Evolutionary conservation across 2,113 vertebrate species (phyloP).

Genomic region (Triplophysa rosa): DNA sequence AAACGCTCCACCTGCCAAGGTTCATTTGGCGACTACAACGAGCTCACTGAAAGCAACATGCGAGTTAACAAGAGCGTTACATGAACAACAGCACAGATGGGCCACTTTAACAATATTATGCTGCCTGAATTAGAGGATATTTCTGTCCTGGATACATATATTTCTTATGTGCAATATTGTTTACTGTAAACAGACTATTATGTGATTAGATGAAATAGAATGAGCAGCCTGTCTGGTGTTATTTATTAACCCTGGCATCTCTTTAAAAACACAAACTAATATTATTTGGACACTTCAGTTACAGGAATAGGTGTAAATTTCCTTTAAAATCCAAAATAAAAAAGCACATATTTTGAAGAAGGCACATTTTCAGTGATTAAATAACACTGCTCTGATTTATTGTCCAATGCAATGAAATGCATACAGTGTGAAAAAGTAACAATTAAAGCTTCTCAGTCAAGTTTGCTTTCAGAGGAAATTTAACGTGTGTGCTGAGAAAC

Average conservation of each 20-base stretch:
- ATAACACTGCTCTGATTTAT: no score
- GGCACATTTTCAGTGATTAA: no score
- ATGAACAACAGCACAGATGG: conserved; percentile 22
- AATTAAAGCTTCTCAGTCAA: no score
- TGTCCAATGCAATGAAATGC: no score
- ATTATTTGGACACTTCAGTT: no score
- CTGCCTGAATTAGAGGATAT: not conserved
- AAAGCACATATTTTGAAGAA: no score
- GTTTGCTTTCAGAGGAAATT: not conserved
- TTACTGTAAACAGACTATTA: not conserved
- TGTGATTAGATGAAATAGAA: not conserved
- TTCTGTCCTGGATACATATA: not conserved
- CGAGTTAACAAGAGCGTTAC: not conserved
- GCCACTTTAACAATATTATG: not conserved
- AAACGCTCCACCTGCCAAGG: conserved; percentile 23
- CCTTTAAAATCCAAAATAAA: no score
- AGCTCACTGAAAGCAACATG: not conserved
- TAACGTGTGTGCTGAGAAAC: not conserved
- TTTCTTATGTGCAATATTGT: conserved; percentile 4
- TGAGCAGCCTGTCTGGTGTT: no score
- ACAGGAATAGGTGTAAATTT: no score
- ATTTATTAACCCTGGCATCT: no score
- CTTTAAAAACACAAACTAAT: no score
- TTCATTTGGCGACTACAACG: not conserved
- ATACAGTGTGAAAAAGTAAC: no score